Base-by-base conservation (phyloP, 2,888 invertebrate species). In the Agonopterix heracliana region DNA sequence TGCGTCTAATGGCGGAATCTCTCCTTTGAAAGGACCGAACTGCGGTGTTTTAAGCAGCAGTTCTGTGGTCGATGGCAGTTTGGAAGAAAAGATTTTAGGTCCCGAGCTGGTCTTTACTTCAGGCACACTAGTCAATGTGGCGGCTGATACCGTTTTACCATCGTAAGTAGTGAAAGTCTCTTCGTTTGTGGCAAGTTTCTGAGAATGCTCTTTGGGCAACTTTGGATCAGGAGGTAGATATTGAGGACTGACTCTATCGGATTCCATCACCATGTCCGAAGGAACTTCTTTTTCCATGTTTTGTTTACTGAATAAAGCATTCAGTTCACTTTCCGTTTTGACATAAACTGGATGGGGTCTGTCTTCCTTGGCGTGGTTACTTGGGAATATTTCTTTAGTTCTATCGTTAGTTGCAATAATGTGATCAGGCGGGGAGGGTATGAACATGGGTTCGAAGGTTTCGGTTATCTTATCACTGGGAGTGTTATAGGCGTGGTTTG, bases 361-460 rank as follows among this genome's bases (percentile, higher is more conserved):
- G 26, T 88, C 81, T 68, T 88, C 89, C 63, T 85, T 85, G 10
- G 85, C 83, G 42, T 86, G 87, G 47, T 87, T 83, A 48, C 66
- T 74, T 3, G 81, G 79, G 54, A 85, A 81, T 12, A 86, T 63
- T 73, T 89, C 84, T 54, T 81, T 84, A 2, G 88, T 87, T 56
- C 67, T 76, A 35, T 81, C 83, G 43, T 76, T 68, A 9, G 71
- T 74, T 1, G 82, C 57, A 53, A 84, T 50, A 60, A 89, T 64
- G 62, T 92, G 91, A 60, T 94, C 94, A 9, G 91, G 90, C 0
- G 95, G 94, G 0, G 95, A 95, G 1, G 95, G 94, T 59, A 95
- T 92, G 60, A 95, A 95, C 88, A 95, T 93, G 0, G 95, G 95
- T 61, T 94, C 94, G 66, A 95, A 95, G 44, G 90, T 89, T 69